These are phyloP conservation scores for Trochalopteron elliotii DNA, from an alignment of 2,113 vertebrate genomes.

Conservation along the genomic window DNA sequence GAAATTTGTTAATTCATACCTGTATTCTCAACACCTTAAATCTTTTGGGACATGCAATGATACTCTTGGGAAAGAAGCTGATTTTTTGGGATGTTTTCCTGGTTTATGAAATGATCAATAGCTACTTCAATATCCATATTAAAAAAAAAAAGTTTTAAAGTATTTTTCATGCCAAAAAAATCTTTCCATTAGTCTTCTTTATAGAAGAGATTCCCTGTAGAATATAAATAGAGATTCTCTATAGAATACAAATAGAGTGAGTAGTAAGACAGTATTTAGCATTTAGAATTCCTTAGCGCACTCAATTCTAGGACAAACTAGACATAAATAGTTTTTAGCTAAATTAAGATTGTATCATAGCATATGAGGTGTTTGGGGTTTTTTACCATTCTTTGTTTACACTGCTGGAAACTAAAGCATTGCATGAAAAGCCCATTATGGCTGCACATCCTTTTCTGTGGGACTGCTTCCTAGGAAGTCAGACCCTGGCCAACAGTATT, in stretches of 20 bases:
- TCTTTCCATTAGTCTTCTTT: too few relatives aligned
- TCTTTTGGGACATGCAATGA: neutral
- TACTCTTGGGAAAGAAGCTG: neutral
- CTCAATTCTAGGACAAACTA: neutral
- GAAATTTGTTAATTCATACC: neutral
- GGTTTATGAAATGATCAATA: neutral
- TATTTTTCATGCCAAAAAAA: neutral
- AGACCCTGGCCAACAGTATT: neutral
- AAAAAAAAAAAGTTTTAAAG: neutral
- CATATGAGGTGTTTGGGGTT: accelerated
- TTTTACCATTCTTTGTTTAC: neutral
- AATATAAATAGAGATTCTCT: too few relatives aligned
- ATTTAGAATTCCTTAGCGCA: neutral
- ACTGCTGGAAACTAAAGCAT: neutral
- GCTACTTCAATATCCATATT: neutral
- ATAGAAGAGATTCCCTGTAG: too few relatives aligned
- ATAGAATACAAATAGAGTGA: neutral
- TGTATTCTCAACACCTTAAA: neutral
- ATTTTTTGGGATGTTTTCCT: neutral
- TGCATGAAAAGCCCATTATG: neutral
- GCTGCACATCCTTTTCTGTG: neutral
- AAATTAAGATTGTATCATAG: neutral
- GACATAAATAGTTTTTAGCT: neutral
- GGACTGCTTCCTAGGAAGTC: neutral
- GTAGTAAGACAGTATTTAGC: neutral